Conservation (phyloP, 2,888 invertebrate genomes). For the Listrodromus nycthemerus region DNA sequence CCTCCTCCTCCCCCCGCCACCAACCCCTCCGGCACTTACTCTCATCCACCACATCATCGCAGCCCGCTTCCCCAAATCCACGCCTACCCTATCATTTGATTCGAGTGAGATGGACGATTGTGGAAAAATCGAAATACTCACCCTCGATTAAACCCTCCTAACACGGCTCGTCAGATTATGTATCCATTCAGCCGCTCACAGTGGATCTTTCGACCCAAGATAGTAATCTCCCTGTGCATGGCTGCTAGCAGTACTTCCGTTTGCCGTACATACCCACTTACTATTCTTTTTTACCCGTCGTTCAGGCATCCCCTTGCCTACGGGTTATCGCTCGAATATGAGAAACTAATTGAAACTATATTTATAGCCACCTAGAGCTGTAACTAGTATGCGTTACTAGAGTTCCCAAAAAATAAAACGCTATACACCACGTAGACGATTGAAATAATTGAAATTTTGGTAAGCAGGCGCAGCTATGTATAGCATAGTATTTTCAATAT, state of each 20-base stretch:
- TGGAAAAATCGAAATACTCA: constrained; percentile 72
- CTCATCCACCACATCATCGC: constrained; percentile 35
- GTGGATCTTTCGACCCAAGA: constrained; percentile 53
- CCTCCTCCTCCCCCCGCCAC: constrained; percentile 16
- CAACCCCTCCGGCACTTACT: background rate
- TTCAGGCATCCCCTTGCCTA: constrained; percentile 1
- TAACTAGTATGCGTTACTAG: background rate
- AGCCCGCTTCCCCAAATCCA: constrained; percentile 68
- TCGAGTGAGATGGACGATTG: constrained; percentile 72
- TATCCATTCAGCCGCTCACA: constrained; percentile 37
- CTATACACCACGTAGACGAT: background rate
- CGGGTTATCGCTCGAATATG: constrained; percentile 39
- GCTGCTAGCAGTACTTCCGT: constrained; percentile 8
- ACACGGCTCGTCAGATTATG: constrained; percentile 45
- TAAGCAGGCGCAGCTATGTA: too few relatives aligned
- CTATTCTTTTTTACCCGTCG: constrained; percentile 18
- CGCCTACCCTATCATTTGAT: constrained; percentile 75
- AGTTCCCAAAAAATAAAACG: background rate
- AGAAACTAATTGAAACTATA: constrained; percentile 33
- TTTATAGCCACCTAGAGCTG: constrained; percentile 25
- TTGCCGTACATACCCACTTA: constrained; percentile 16
- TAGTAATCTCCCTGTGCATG: constrained; percentile 43
- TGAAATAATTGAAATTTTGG: background rate
- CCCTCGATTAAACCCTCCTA: constrained; percentile 43
- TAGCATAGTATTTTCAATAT: too few relatives aligned